phyloP scores from a whole-genome alignment of 2,113 vertebrate species.

The Anseranas semipalmata region DNA sequence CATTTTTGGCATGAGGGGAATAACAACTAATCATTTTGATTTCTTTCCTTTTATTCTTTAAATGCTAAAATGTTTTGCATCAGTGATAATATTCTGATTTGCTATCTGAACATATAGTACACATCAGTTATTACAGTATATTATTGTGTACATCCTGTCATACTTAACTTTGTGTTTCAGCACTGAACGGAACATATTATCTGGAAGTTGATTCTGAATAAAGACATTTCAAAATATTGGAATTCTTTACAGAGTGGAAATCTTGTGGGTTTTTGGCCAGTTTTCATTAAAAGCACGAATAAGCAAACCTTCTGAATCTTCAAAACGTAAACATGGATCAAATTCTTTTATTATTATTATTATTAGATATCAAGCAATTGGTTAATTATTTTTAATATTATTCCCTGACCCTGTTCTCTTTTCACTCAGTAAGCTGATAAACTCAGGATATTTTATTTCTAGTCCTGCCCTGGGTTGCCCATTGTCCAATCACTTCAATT shows the following conservation, averaged over 20 bases:
- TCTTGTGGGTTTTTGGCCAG: neutral
- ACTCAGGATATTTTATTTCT: neutral
- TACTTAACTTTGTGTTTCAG: neutral
- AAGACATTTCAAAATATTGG: neutral
- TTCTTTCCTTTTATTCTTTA: slow-evolving; percentile 20
- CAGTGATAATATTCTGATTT: neutral
- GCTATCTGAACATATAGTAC: neutral
- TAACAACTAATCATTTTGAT: neutral
- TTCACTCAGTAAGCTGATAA: neutral
- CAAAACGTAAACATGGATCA: neutral
- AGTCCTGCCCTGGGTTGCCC: neutral
- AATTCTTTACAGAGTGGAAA: neutral
- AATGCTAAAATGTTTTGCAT: neutral
- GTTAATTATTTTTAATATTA: neutral
- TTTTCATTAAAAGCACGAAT: neutral
- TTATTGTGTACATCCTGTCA: neutral
- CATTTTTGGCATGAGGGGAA: neutral
- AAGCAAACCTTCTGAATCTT: neutral
- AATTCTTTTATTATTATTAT: neutral
- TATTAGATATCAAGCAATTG: neutral
- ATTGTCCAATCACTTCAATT: neutral
- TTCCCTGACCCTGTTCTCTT: neutral
- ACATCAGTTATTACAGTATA: neutral
- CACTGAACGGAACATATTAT: neutral
- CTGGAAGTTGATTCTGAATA: neutral